Base-by-base conservation (phyloP, 2,888 invertebrate genomes). In the Nebria salina region DNA sequence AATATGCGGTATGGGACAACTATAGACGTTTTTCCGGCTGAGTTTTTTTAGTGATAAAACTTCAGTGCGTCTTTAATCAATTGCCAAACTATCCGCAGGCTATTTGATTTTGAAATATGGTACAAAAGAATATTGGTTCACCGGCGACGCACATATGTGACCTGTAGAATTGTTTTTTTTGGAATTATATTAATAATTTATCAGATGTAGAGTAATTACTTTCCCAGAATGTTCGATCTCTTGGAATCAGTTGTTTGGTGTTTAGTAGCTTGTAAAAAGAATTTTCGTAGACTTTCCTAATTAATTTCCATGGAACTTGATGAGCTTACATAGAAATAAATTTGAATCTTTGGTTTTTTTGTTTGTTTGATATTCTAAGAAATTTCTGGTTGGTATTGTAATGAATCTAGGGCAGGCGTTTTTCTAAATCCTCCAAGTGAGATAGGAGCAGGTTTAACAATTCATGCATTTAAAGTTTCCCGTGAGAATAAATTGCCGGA, bases 401-500 rank as follows among this genome's bases (percentile, higher is more conserved):
- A 70, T 70, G 25, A 70, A 70, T 70, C 25, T 9, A 7, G 5
- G 70, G 9, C 70, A 25, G 20, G 5, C 25, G 70, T 70, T 26
- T 7, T 70, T 70, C 70, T 25, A 54, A 54, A 54, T 54, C 54
- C 54, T 54, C 54, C 54, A 54, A 54, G 54, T 54, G 4, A 54
- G 70, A 70, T 34, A 34, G 70, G 70, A 70, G 20, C 68, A 43
- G 43, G 68, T 25, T 68, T 68, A 20, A 25, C 70, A 26, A 70
- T 70, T 26, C 70, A 34, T 70, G 25, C 70, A 70, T 70, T 70
- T 70, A 70, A 34, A 25, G 70, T 26, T 26, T 70, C 70, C 70
- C 25, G 34, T 34, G 70, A 34, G 70, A 70, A 70, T 70, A 70
- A 70, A 70, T 70, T 25, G 70, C 70, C 70, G 70, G 70, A 70